Base-by-base conservation (phyloP, 1,140 invertebrate genomes). In the Tribolium castaneum region DNA sequence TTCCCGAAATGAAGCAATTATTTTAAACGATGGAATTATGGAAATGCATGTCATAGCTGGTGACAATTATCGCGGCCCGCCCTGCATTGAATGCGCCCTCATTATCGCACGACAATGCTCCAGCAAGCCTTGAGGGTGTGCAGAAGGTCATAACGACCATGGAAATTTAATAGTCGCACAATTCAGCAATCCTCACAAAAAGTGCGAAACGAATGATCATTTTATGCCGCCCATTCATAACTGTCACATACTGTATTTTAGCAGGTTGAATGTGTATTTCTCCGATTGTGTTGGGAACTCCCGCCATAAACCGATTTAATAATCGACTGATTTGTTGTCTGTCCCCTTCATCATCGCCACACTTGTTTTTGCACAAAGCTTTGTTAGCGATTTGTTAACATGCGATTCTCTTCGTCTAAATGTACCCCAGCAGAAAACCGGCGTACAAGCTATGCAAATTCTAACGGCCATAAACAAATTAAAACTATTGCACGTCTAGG, bases 361-460 rank as follows among this genome's bases (percentile, higher is more conserved):
- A 76, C 78, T 81, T 81, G 80, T 81, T 81, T 81, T 79, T 80
- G 72, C 78, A 81, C 80, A 81, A 81, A 81, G 80, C 78, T 75
- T 81, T 81, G 80, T 81, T 81, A 81, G 78, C 45, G 75, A 70
- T 78, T 78, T 78, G 75, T 59, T 54, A 71, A 78, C 73, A 62
- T 56, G 52, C 66, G 34, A 74, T 77, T 79, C 73, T 74, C 35
- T 74, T 39, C 22, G 2, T 34, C 14, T 34, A 13, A 62, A 62
- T 62, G 22, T 22, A 25, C n/a, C 56, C 30, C n/a, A 14, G 3
- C 13, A 35, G 2, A 12, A 35, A 66, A 66, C 0, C 35, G 7
- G 3, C 5, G 30, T 2, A 35, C 25, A 66, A 66, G 14, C 6
- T 4, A 66, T 35, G 25, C 25, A 35, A 66, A 66, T 66, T 51